Percentiles rank a stretch among this genome's conserved stretches.
phyloP scores from a whole-genome alignment of 2,113 vertebrate genomes.

The Chionis minor region DNA sequence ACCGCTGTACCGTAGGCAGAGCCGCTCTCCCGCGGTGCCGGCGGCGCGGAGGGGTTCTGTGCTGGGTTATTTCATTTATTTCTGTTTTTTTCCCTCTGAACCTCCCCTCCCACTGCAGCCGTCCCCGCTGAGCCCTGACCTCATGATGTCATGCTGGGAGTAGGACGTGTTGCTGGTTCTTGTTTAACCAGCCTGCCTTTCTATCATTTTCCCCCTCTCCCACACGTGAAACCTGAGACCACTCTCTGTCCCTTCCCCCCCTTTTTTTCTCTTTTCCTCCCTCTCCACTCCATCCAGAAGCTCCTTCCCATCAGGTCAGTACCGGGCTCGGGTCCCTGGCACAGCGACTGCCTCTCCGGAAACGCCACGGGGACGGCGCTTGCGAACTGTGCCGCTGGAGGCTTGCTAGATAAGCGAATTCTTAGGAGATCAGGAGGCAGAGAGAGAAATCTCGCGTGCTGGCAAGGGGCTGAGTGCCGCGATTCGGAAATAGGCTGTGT shows the following conservation, averaged over 20 bases:
- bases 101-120: neutral
- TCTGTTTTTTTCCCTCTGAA: neutral
- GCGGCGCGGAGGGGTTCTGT: neutral
- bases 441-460: neutral
- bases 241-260: neutral
- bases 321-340: neutral
- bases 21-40: neutral
- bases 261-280: neutral
- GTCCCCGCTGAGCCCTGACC: slow-evolving; percentile 4
- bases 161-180: neutral
- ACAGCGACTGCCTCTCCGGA: neutral
- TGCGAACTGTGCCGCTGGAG: neutral
- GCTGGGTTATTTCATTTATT: neutral
- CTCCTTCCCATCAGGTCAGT: neutral
- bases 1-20: rapidly evolving
- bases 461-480: neutral
- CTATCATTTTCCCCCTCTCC: neutral
- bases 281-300: neutral
- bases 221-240: neutral
- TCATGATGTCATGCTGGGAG: neutral
- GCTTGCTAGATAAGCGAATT: neutral
- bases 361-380: neutral
- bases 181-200: neutral
- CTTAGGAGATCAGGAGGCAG: neutral
- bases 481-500: rapidly evolving